Evolutionary conservation across 2,797 vertebrate species (phyloP), one percentile per base, ranked within the genome.

Genomic region (Furcifer pardalis): DNA sequence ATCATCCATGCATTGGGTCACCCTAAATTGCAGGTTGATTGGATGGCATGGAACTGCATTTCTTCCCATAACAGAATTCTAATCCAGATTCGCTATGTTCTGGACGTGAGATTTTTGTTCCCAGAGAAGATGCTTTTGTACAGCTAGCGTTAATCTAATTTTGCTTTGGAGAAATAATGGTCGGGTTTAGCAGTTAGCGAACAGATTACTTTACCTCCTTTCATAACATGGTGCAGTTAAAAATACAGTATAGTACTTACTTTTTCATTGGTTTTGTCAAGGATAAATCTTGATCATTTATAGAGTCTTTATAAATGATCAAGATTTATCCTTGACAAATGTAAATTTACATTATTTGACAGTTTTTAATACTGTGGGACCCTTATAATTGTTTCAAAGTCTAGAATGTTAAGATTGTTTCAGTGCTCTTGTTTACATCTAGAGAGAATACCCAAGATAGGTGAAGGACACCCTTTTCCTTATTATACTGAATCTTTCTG

Each of bases 111-210:
- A 87, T 84, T 88, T 91, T 73, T 0, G 0, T 82, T 86, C 82
- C 37, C 82, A 71, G 79, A 82, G 81, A 86, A 84, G 52, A 72
- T 72, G 19, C 77, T 44, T 91, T 85, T 23, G 6, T 81, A 76
- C 60, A 80, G 37, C 52, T 89, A 84, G 79, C 87, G 74, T 89
- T 89, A 79, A 89, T 92, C 88, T 91, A 77, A 19, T 56, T 56
- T 87, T 84, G 63, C 86, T 79, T 56, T 82, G 3, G 2, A 88
- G 68, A 89, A 85, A 88, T 40, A 90, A 81, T 32, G 84, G 71
- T 72, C 66, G 71, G 74, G 74, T 88, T 92, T 91, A 89, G 23
- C 84, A 83, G 83, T 84, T 0, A 86, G 40, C 32, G 40, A 75
- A 83, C 85, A 88, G n/a, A 89, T 88, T 65, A 73, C 7, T 72